phyloP scores from a whole-genome alignment of 2,888 invertebrate genomes.

The Cordilura impudica region DNA sequence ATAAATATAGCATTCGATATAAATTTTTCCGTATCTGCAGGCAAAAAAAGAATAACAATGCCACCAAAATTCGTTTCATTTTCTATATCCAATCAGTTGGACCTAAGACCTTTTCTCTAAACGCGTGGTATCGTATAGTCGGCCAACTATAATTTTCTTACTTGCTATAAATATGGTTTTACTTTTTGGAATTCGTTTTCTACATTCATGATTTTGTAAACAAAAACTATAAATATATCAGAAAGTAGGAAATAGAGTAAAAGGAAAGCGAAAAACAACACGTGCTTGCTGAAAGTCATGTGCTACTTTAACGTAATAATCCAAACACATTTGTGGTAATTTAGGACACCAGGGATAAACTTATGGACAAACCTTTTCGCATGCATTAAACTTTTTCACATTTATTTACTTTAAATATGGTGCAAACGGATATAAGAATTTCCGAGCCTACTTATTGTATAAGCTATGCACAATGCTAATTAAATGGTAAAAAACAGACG shows the following conservation, averaged over 20 bases:
- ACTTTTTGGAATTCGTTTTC: slow-evolving; percentile 2
- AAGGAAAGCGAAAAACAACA: slow-evolving; percentile 38
- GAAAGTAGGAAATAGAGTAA: slow-evolving; percentile 5
- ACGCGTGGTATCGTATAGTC: no score
- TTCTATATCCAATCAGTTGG: no score
- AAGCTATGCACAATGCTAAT: neutral
- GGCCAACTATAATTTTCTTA: no score
- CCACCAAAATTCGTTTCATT: no score
- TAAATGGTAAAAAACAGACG: neutral
- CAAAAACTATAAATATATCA: neutral
- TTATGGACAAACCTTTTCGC: slow-evolving; percentile 22
- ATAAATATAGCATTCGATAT: no score
- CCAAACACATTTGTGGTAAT: slow-evolving; percentile 12
- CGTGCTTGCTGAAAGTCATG: slow-evolving; percentile 59
- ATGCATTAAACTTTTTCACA: slow-evolving; percentile 18
- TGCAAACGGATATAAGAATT: slow-evolving; percentile 47
- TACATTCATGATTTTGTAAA: no score
- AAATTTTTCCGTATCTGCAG: no score
- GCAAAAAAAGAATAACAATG: no score
- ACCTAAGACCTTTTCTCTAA: no score
- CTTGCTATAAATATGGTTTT: no score
- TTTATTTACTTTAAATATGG: slow-evolving; percentile 24
- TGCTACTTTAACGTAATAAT: no score
- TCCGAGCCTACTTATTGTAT: slow-evolving; percentile 43
- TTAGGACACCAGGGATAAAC: slow-evolving; percentile 41